Conservation (phyloP, 2,797 vertebrate species). For the Astyanax mexicanus region DNA sequence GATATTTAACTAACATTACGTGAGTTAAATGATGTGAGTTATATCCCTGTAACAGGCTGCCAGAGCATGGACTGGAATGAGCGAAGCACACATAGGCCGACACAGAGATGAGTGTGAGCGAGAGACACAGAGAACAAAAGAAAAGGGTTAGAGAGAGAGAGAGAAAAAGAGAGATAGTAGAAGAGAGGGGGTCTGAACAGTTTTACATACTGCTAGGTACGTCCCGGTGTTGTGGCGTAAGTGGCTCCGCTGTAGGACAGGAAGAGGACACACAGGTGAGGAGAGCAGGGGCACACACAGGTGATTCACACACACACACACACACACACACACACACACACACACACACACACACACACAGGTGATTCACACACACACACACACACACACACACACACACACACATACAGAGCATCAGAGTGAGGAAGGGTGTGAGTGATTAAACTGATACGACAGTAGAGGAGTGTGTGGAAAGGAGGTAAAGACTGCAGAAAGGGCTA, state of each 20-base stretch:
- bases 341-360: constrained; percentile 68
- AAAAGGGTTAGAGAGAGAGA: constrained; percentile 5
- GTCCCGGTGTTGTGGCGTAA: constrained; percentile 86
- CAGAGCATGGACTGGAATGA: constrained; percentile 60
- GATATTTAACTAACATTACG: not conserved
- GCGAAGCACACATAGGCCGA: constrained; percentile 65
- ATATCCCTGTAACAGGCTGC: constrained; percentile 2
- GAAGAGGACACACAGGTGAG: constrained; percentile 84
- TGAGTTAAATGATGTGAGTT: too few species aligned
- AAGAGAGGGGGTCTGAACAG: constrained; percentile 72
- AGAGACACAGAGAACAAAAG: constrained; percentile 29
- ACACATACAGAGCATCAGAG: constrained; percentile 48
- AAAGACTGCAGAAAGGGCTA: constrained; percentile 46
- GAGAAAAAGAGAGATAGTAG: constrained; percentile 25
- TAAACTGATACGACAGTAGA: constrained; percentile 15
- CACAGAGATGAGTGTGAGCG: constrained; percentile 57
- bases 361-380: too few species aligned
- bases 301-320: constrained; percentile 54
- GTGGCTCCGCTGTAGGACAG: constrained; percentile 89
- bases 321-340: constrained; percentile 53
- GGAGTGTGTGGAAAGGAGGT: constrained; percentile 39
- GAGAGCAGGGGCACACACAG: constrained; percentile 78
- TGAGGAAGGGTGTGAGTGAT: constrained; percentile 3
- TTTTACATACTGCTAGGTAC: constrained; percentile 93
- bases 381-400: constrained; percentile 52